Evolutionary conservation across 2,113 vertebrate genomes (phyloP).

Genomic region (Sinocyclocheilus anophthalmus): DNA sequence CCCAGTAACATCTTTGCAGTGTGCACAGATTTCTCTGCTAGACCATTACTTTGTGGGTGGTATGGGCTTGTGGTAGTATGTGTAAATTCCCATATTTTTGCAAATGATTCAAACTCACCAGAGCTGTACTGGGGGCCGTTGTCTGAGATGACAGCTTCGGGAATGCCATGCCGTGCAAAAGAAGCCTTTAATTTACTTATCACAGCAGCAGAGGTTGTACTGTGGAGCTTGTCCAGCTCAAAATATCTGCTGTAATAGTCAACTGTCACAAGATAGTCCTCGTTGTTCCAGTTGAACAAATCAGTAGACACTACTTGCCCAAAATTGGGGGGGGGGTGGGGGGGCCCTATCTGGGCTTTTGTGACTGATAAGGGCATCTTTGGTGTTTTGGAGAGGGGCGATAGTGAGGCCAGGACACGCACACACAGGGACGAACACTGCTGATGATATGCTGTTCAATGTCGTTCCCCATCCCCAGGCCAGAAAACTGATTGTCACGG

Average conservation of each 20-base stretch:
- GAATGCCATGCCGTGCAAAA: background rate
- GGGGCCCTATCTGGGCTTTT: too few species aligned
- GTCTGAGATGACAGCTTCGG: background rate
- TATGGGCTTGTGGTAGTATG: conserved; percentile 44
- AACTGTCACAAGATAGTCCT: conserved; percentile 19
- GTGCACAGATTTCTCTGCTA: too few species aligned
- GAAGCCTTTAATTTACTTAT: conserved; percentile 7
- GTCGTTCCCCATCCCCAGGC: conserved; percentile 28
- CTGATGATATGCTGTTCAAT: background rate
- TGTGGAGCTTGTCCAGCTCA: conserved; percentile 25
- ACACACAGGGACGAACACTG: too few species aligned
- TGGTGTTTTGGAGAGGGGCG: conserved; percentile 23
- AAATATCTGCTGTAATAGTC: conserved; percentile 41
- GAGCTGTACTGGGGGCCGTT: background rate
- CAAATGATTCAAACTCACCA: conserved; percentile 37
- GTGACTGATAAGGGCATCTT: conserved; percentile 22
- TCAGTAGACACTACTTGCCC: too few species aligned
- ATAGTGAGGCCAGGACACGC: conserved; percentile 12
- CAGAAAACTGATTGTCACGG: conserved; percentile 15
- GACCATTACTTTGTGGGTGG: too few species aligned
- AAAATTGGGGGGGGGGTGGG: too few species aligned
- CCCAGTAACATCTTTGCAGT: background rate
- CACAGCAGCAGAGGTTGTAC: background rate
- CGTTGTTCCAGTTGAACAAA: conserved; percentile 1
- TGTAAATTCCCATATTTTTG: conserved; percentile 37